These are phyloP conservation scores for Platypus cylindrus DNA, from an alignment of 2,888 invertebrate genomes.

Conservation along the genomic window DNA sequence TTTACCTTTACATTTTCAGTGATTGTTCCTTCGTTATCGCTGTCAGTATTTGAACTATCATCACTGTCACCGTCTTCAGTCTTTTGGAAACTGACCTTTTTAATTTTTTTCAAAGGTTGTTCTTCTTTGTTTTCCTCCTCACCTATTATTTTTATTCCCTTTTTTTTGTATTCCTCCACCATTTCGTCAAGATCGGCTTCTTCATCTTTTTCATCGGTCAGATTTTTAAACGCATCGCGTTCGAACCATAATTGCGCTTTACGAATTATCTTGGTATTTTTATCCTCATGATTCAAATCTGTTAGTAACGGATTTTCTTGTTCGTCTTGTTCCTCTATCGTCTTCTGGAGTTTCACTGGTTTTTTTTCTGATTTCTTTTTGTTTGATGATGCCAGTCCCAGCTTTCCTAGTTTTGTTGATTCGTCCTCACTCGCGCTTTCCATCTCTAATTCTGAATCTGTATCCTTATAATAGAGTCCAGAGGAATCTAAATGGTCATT, in stretches of 20 bases:
- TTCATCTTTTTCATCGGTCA: conserved; percentile 74
- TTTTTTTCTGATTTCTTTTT: conserved; percentile 31
- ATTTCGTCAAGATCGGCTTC: conserved; percentile 76
- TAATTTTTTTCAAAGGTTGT: conserved; percentile 13
- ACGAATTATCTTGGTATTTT: conserved; percentile 56
- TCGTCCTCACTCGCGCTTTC: conserved; percentile 45
- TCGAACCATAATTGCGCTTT: conserved; percentile 83
- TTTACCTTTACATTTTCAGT: conserved; percentile 21
- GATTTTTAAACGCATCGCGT: conserved; percentile 67
- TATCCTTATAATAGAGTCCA: conserved; percentile 54
- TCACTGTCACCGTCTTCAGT: conserved; percentile 22
- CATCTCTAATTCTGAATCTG: conserved; percentile 50
- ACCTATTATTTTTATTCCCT: conserved; percentile 44
- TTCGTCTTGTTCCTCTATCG: conserved; percentile 21
- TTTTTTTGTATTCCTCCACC: conserved; percentile 55
- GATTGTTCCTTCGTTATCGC: conserved; percentile 34
- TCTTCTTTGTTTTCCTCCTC: conserved; percentile 25
- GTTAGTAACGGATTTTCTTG: conserved; percentile 60
- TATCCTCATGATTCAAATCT: conserved; percentile 65
- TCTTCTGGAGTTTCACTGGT: conserved; percentile 15
- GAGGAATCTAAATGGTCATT: conserved; percentile 54
- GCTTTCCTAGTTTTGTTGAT: too few species aligned
- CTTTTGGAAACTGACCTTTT: conserved; percentile 10
- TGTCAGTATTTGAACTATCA: conserved; percentile 23
- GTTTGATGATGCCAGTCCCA: too few species aligned